Conservation (phyloP, 2,797 vertebrate species). For the Pyrocephalus nanus region DNA sequence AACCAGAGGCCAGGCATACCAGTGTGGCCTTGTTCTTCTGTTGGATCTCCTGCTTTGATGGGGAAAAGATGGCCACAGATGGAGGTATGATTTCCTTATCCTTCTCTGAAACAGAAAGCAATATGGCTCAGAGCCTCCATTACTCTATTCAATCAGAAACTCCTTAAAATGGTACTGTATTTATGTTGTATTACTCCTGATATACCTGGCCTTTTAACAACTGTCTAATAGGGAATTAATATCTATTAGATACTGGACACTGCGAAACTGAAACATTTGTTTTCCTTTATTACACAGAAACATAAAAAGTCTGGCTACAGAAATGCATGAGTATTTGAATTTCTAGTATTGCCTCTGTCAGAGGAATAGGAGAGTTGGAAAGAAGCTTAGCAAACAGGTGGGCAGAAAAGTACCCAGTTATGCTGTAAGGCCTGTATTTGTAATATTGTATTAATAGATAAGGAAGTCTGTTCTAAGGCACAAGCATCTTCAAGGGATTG, state of each 20-base stretch:
- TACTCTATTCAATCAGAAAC: neutral
- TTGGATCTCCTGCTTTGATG: slow-evolving; percentile 68
- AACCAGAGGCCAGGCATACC: slow-evolving; percentile 77
- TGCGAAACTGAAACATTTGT: neutral
- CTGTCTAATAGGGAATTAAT: neutral
- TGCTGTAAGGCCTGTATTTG: neutral
- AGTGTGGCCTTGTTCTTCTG: slow-evolving; percentile 69
- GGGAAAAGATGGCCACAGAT: slow-evolving; percentile 71
- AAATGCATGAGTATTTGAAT: neutral
- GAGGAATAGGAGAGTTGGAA: neutral
- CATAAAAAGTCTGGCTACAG: neutral
- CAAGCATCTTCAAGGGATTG: neutral
- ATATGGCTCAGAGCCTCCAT: neutral
- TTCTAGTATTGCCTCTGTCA: neutral
- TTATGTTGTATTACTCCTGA: neutral
- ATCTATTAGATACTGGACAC: neutral
- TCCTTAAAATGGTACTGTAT: neutral
- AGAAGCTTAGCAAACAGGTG: neutral
- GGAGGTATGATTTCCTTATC: neutral
- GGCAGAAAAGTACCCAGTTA: neutral
- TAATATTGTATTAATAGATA: neutral
- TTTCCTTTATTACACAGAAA: neutral
- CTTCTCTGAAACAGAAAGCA: slow-evolving; percentile 25
- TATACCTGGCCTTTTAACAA: neutral
- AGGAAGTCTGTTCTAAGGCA: neutral